Percentiles rank a stretch among this genome's conserved stretches.
Conservation (phyloP, 2,113 vertebrate species). For the Paratilapia polleni region DNA sequence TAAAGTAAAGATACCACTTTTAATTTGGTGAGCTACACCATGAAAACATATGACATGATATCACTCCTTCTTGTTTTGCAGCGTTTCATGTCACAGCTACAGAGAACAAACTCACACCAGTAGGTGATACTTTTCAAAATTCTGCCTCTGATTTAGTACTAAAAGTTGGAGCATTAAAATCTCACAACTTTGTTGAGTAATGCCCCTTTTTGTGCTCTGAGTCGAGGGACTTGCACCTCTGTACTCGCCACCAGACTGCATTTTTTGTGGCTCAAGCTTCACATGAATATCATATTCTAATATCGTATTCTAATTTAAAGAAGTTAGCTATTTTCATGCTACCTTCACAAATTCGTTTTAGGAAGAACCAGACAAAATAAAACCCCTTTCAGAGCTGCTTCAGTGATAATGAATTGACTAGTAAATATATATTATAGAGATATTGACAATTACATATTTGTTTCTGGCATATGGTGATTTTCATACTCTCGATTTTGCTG, state of each 20-base stretch:
- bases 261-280: neutral
- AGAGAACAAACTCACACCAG: conserved; percentile 20
- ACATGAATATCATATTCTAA: neutral
- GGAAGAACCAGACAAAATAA: neutral
- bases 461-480: neutral
- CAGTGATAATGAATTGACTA: neutral
- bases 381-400: neutral
- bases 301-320: neutral
- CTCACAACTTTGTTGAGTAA: conserved; percentile 18
- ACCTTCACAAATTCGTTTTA: neutral
- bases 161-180: conserved; percentile 60
- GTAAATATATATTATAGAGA: neutral
- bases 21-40: neutral
- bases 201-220: neutral
- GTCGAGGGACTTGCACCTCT: neutral
- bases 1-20: neutral
- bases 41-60: neutral
- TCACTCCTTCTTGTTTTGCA: neutral
- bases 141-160: conserved; percentile 17
- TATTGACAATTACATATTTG: neutral
- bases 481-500: neutral
- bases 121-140: conserved; percentile 5
- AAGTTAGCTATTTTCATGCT: neutral
- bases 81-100: neutral
- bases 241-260: neutral